These are phyloP conservation scores for Nebria salina DNA, from an alignment of 2,888 invertebrate genomes.

Conservation along the genomic window DNA sequence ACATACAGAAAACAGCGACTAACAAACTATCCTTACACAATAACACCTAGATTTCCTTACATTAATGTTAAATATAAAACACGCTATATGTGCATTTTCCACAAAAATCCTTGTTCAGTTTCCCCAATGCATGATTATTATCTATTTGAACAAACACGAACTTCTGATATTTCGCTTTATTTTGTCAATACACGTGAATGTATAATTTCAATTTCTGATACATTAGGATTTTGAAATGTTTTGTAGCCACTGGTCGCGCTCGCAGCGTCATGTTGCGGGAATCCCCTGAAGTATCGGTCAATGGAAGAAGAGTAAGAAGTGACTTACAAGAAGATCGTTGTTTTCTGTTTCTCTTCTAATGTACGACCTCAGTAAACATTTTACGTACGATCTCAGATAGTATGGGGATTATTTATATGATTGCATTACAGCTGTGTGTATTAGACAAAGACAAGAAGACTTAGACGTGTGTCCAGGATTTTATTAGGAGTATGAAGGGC, in stretches of 20 bases:
- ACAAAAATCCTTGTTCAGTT: no score
- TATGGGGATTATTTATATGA: constrained; percentile 24
- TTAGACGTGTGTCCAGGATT: background rate
- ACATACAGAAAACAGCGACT: background rate
- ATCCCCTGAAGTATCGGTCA: constrained; percentile 20
- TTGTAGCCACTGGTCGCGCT: constrained; percentile 16
- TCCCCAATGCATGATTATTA: no score
- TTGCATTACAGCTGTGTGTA: background rate
- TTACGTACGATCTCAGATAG: constrained; percentile 25
- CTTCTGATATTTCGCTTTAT: no score
- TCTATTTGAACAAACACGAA: no score
- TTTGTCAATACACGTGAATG: background rate
- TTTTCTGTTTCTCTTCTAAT: constrained; percentile 19
- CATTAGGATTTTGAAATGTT: background rate
- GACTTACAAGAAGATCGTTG: constrained; percentile 5
- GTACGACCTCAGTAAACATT: constrained; percentile 25
- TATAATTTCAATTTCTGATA: background rate
- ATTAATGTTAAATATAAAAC: no score
- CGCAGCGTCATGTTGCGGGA: constrained; percentile 16
- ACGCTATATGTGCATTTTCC: no score
- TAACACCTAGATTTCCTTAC: no score
- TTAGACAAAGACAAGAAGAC: background rate
- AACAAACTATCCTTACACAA: background rate
- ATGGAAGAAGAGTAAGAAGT: background rate
- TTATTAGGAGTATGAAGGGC: background rate